Evolutionary conservation across 2,888 invertebrate genomes (phyloP), one percentile per base, ranked within the genome.

Genomic region (Laothoe populi): DNA sequence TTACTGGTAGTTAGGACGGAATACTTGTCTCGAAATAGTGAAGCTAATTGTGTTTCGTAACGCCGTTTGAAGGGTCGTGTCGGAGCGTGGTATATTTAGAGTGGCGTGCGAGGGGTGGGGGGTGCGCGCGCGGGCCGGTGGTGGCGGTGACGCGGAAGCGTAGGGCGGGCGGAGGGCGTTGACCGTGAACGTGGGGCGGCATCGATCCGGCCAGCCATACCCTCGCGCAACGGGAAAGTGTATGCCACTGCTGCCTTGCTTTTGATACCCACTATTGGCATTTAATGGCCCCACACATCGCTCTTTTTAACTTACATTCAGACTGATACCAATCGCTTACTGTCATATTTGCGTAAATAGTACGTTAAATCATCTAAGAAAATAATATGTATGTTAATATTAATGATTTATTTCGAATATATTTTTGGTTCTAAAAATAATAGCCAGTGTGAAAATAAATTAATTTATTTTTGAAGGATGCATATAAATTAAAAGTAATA

Each of bases 91-190:
- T 86, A 91, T 90, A 90, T 92, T 89, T 90, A 89, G 88, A 72
- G 77, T 70, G 78, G 73, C 49, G 73, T 48, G 63, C 61, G 67
- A 67, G 76, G 74, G 72, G 64, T 65, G 59, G 66, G 62, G 68
- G 69, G 69, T 72, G 67, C 66, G 64, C 68, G 65, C 71, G 65
- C 63, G 68, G 63, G 68, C 63, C 42, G 68, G 63, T 67, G 66
- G 44, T 19, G 19, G 44, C 44, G 81, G 79, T 82, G 88, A 90
- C 90, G 88, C 90, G 92, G 91, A 91, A 91, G 84, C 88, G 85
- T 87, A 90, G 90, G 91, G 92, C 91, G 92, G 92, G 90, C 88
- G 90, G 87, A 92, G 92, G 92, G 90, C 92, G 92, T 82, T 92
- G 92, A 92, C 92, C 92, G 92, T 92, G 92, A 92, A 92, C 90